Conservation (phyloP, 2,113 vertebrate genomes). For the Carettochelys insculpta region DNA sequence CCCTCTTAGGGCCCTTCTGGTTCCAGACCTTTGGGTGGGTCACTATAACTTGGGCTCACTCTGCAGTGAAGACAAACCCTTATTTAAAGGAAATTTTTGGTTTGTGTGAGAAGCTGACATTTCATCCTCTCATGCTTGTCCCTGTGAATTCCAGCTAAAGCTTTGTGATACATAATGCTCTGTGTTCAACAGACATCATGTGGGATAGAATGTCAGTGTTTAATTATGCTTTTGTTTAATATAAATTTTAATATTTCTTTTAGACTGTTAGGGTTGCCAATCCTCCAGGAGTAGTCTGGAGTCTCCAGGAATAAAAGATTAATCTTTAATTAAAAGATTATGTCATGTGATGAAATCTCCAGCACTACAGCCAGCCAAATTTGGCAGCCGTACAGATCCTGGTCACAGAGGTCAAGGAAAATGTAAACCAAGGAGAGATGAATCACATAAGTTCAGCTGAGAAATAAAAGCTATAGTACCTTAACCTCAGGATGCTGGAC, state of each 20-base stretch:
- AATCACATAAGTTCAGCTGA: constrained; percentile 31
- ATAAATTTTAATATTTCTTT: constrained; percentile 25
- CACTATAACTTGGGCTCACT: background rate
- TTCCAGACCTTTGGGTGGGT: too few relatives aligned
- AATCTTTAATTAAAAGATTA: too few relatives aligned
- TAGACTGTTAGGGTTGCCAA: background rate
- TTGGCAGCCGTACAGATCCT: background rate
- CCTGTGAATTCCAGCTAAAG: background rate
- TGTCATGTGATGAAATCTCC: too few relatives aligned
- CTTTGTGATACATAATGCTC: background rate
- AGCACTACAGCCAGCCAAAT: too few relatives aligned
- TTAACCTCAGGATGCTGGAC: background rate
- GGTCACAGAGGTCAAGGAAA: background rate
- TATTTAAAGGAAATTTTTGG: background rate
- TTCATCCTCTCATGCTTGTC: background rate
- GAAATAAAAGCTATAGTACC: background rate
- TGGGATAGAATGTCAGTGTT: background rate
- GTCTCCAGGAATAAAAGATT: too few relatives aligned
- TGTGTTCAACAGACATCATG: background rate
- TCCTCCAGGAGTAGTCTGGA: too few relatives aligned
- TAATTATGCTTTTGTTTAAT: background rate
- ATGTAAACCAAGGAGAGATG: constrained; percentile 22
- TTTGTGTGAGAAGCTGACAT: background rate
- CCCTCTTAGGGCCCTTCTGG: too few relatives aligned
- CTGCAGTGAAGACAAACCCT: background rate